Conservation (phyloP, 2,797 vertebrate species). For the Hozukius guyotensis region DNA sequence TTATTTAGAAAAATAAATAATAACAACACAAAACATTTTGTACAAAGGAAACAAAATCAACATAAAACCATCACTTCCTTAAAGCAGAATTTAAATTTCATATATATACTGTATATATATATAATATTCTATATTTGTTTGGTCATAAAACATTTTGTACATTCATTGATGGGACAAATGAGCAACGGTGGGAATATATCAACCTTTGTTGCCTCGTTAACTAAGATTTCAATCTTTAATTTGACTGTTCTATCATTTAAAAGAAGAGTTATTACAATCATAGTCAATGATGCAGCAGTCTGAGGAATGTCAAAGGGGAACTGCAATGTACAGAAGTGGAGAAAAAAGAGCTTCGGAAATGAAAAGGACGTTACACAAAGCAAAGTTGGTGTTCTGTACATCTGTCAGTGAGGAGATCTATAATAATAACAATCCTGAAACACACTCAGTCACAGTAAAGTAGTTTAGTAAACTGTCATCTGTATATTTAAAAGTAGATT, state of each 20-base stretch:
- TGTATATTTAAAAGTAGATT: background rate
- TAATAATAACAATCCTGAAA: background rate
- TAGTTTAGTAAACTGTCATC: background rate
- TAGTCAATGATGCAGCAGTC: slow-evolving; percentile 54
- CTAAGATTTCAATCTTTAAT: background rate
- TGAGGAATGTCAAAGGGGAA: slow-evolving; percentile 25
- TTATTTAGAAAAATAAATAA: slow-evolving; percentile 83
- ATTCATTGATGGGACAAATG: slow-evolving; percentile 41
- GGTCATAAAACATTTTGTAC: slow-evolving; percentile 31
- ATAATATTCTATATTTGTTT: slow-evolving; percentile 20
- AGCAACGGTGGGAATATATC: background rate
- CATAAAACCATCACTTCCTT: slow-evolving; percentile 46
- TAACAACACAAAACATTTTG: slow-evolving; percentile 70
- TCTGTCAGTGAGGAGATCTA: background rate
- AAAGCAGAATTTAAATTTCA: slow-evolving; percentile 32
- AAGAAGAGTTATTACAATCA: slow-evolving; percentile 60
- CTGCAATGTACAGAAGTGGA: background rate
- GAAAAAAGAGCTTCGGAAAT: background rate
- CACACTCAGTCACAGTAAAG: background rate
- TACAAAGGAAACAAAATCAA: slow-evolving; percentile 66
- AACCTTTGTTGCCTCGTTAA: background rate
- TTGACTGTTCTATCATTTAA: background rate
- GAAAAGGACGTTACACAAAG: background rate
- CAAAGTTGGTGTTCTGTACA: background rate
- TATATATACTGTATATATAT: background rate